Evolutionary conservation across 2,113 vertebrate species (phyloP).

Genomic region (Steatornis caripensis): DNA sequence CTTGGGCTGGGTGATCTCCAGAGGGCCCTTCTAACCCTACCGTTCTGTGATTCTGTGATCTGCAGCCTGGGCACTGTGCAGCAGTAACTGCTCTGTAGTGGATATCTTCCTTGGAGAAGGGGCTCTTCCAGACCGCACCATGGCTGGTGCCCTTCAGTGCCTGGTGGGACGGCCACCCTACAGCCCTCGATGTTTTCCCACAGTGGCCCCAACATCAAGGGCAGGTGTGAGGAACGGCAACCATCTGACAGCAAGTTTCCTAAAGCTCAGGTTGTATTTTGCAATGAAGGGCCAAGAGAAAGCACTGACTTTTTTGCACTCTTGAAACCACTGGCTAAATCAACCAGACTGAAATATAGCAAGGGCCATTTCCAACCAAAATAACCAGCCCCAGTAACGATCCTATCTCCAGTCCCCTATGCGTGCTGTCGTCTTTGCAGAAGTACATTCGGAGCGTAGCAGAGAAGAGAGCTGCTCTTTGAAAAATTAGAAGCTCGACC

Average conservation of each 20-base stretch:
- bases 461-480: neutral
- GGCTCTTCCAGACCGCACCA: neutral
- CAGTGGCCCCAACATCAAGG: rapidly evolving
- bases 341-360: neutral
- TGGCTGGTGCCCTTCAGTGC: neutral
- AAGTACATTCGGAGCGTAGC: rapidly evolving
- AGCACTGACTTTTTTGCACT: neutral
- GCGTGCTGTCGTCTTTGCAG: neutral
- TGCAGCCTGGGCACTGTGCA: neutral
- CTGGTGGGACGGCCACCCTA: rapidly evolving
- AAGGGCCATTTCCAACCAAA: neutral
- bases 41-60: too few species aligned
- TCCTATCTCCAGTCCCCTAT: neutral
- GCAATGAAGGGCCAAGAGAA: neutral
- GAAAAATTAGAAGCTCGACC: neutral
- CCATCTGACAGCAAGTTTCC: neutral
- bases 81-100: neutral
- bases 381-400: neutral
- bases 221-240: neutral
- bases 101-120: neutral
- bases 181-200: rapidly evolving
- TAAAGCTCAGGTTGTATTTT: neutral
- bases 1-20: too few species aligned
- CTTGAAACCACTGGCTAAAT: neutral
- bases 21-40: too few species aligned